Percentiles rank a stretch among this genome's conserved stretches.
These are phyloP conservation scores for Dicrurus megarhynchus DNA, from an alignment of 2,113 vertebrate species.

Conservation along the genomic window DNA sequence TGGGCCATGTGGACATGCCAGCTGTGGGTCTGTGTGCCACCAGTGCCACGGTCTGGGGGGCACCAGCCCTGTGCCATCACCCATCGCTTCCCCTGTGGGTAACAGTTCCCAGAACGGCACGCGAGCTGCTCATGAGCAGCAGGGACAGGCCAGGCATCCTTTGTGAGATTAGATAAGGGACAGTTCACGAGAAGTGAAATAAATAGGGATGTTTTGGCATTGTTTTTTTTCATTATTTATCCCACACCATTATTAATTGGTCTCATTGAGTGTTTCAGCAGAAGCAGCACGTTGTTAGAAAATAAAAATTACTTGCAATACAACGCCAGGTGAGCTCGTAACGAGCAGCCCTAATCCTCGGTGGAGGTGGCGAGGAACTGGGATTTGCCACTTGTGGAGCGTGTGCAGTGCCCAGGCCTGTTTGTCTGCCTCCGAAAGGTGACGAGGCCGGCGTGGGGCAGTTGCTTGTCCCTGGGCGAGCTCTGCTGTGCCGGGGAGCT, in stretches of 20 bases:
- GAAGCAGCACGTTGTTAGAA: not conserved
- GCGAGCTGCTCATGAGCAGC: accelerated
- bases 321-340: accelerated
- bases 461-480: accelerated
- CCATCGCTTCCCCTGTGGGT: not conserved
- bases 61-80: not conserved
- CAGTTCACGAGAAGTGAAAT: not conserved
- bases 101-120: not conserved
- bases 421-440: not conserved
- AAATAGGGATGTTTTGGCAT: not conserved
- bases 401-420: not conserved
- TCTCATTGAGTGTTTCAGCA: not conserved
- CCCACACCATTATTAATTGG: not conserved
- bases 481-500: not conserved
- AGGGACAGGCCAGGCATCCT: not conserved
- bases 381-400: not conserved
- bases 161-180: not conserved
- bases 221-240: not conserved
- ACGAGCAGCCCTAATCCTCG: not conserved
- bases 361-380: not conserved
- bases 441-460: not conserved
- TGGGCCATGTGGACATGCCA: accelerated
- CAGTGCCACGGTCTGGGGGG: accelerated
- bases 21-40: not conserved
- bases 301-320: not conserved